Evolutionary conservation across 2,113 vertebrate species (phyloP), one percentile per base, ranked within the genome.

Genomic region (Thalassarche chlororhynchos): DNA sequence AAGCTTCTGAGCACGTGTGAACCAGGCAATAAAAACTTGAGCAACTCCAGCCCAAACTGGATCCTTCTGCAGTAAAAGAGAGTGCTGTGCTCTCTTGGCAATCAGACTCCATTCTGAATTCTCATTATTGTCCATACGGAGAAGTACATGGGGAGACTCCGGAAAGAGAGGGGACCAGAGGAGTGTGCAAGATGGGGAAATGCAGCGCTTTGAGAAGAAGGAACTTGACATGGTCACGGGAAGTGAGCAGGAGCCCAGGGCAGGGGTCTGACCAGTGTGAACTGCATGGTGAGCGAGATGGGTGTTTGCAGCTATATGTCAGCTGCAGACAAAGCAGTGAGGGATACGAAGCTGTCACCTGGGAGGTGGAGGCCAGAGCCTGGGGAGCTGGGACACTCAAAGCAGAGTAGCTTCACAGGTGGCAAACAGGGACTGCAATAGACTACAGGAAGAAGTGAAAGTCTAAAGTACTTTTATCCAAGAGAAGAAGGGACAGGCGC

Each of bases 121-220:
- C 34, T 71, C 17, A 29, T 46, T 72, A 26, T 46, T 26, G 23
- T 66, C 71, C 6, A 1, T 23, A 31, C n/a, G n/a, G 40, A 81
- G 46, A 72, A 60, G 40, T 65, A 61, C 7, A 6, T 14, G 16
- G 40, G 34, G 26, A 81, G 17, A 54, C 9, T 70, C 10, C 31
- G 76, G 36, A 71, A 64, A 77, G n/a, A 55, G 10, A 71, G 23
- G n/a, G 46, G 23, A 55, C 44, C 23, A 55, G n/a, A 87, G 24
- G 16, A 83, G 18, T 9, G 16, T 36, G 40, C n/a, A 72, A 62
- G 47, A 34, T 26, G 36, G 23, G 18, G 23, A 80, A 75, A 62
- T 31, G 42, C 1, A 0, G 17, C 1, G 0, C 51, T 66, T 83
- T 34, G 47, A 44, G 60, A 38, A 64, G 34, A 55, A 69, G 31